Conservation (phyloP, 2,113 vertebrate genomes). For the Vombatus ursinus region DNA sequence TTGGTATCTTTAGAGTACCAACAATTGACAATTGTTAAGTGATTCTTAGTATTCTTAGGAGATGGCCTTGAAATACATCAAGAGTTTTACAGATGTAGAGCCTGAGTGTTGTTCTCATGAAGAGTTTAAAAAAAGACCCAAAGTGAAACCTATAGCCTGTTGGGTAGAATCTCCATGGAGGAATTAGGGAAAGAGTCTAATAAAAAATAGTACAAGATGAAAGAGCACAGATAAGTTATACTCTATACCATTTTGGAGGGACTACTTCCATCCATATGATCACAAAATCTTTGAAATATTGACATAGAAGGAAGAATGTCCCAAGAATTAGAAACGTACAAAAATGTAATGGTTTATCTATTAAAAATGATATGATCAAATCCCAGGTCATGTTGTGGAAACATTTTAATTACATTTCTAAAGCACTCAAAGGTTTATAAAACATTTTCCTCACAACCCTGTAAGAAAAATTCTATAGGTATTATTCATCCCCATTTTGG, state of each 20-base stretch:
- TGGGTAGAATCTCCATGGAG: neutral
- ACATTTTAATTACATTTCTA: neutral
- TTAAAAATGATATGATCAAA: neutral
- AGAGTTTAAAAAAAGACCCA: neutral
- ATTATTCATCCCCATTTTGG: neutral
- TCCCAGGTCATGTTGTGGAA: neutral
- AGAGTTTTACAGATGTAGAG: neutral
- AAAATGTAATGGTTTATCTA: neutral
- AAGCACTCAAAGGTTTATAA: neutral
- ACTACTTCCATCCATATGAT: neutral
- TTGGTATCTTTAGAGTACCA: neutral
- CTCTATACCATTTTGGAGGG: neutral
- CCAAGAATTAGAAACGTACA: neutral
- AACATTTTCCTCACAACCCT: neutral
- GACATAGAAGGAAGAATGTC: neutral
- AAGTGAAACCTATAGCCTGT: neutral
- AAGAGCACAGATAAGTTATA: neutral
- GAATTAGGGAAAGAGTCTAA: neutral
- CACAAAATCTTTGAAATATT: neutral
- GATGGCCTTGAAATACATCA: neutral
- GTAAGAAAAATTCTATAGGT: neutral
- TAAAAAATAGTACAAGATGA: neutral
- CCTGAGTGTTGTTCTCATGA: neutral
- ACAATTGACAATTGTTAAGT: neutral
- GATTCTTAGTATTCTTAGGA: neutral